Percentiles rank a stretch among this genome's conserved stretches.
Evolutionary conservation across 2,113 vertebrate genomes (phyloP).

Genomic region (Chlorodrepanis virens): DNA sequence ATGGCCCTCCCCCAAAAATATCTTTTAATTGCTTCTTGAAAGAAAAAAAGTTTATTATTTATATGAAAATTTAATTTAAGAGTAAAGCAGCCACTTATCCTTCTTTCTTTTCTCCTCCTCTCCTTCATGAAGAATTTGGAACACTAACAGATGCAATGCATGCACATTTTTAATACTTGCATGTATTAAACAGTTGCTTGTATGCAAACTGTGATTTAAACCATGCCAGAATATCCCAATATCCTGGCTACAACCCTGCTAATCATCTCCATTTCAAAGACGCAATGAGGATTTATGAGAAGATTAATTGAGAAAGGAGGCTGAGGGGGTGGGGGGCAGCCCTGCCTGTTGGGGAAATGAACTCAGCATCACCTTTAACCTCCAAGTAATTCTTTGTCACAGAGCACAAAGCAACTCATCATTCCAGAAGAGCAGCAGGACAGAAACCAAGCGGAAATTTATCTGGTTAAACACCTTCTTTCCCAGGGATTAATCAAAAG

Average conservation of each 20-base stretch:
- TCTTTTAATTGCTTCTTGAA: not conserved
- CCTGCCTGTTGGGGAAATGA: not conserved
- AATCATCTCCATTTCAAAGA: conserved; percentile 42
- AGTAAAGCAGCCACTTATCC: not conserved
- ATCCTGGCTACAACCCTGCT: not conserved
- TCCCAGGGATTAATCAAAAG: conserved; percentile 16
- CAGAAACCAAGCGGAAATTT: conserved; percentile 11
- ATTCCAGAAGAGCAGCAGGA: conserved; percentile 10
- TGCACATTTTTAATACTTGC: not conserved
- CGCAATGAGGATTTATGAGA: conserved; percentile 14
- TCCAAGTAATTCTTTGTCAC: conserved; percentile 18
- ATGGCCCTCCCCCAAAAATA: not conserved
- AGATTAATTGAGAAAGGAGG: conserved; percentile 10
- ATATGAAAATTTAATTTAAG: not conserved
- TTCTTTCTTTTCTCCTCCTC: not conserved
- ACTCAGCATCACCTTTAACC: conserved; percentile 16
- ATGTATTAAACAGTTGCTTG: not conserved
- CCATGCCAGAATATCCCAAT: not conserved
- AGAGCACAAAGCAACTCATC: conserved; percentile 36
- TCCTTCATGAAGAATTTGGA: not conserved
- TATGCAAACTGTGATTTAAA: not conserved
- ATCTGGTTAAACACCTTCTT: conserved; percentile 17
- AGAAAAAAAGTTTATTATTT: not conserved
- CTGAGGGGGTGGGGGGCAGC: not conserved
- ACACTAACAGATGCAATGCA: not conserved